Evolutionary conservation across 2,797 vertebrate genomes (phyloP).

Genomic region (Pelodytes ibericus): DNA sequence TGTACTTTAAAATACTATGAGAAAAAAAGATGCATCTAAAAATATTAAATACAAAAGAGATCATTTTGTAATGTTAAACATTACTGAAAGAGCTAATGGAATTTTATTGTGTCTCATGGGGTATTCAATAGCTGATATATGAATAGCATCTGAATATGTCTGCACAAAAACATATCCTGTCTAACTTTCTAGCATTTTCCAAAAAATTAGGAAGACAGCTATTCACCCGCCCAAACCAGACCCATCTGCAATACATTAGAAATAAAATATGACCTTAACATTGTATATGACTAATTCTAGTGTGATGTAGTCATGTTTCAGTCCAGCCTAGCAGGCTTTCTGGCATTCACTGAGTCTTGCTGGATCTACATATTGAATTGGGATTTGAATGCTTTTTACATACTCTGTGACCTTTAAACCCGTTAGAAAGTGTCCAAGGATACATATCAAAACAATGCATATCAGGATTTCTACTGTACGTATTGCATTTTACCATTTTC

Average conservation of each 20-base stretch:
- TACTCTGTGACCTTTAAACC: conserved; percentile 64
- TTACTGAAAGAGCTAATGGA: conserved; percentile 26
- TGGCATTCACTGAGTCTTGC: conserved; percentile 64
- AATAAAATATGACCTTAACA: conserved; percentile 65
- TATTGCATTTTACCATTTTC: conserved; percentile 35
- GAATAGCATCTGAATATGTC: conserved; percentile 35
- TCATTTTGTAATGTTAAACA: conserved; percentile 4
- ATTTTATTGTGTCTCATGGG: conserved; percentile 24
- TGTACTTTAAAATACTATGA: too few species aligned
- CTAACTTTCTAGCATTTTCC: conserved; percentile 48
- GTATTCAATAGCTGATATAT: conserved; percentile 28
- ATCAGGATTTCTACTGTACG: conserved; percentile 30
- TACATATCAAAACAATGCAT: conserved; percentile 34
- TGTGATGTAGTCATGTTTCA: conserved; percentile 64
- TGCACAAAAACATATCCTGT: conserved; percentile 41
- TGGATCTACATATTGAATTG: conserved; percentile 62
- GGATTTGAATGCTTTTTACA: conserved; percentile 62
- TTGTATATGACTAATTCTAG: conserved; percentile 61
- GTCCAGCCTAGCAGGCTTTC: conserved; percentile 59
- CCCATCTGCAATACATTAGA: conserved; percentile 69
- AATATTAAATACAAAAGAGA: too few species aligned
- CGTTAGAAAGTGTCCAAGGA: conserved; percentile 41
- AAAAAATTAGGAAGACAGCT: conserved; percentile 61
- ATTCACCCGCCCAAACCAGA: conserved; percentile 59
- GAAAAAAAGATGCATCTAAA: too few species aligned